Evolutionary conservation across 2,888 invertebrate species (phyloP).

Genomic region (Erpobdella octoculata): DNA sequence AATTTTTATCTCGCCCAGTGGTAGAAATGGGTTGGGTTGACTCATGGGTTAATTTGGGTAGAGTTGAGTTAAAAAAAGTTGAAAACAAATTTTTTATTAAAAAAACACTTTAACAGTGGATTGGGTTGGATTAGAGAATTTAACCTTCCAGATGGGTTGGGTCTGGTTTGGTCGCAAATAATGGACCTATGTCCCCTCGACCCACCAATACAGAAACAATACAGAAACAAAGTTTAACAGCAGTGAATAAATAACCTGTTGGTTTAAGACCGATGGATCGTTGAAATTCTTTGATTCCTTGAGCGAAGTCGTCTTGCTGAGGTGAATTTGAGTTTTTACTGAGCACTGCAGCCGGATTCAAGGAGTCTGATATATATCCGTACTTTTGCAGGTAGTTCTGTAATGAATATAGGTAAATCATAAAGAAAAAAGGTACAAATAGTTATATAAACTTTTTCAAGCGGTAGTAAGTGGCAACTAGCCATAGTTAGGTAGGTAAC

Average conservation of each 20-base stretch:
- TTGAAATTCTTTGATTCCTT: constrained; percentile 11
- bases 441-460: background rate
- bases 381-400: constrained; percentile 16
- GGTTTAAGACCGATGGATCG: background rate
- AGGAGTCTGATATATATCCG: background rate
- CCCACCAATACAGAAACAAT: no score
- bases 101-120: no score
- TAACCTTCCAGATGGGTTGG: no score
- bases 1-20: no score
- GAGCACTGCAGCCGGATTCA: no score
- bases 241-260: background rate
- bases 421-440: background rate
- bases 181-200: no score
- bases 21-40: no score
- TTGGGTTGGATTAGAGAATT: no score
- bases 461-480: background rate
- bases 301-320: background rate
- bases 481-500: background rate
- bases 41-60: no score
- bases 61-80: no score
- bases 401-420: background rate
- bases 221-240: background rate
- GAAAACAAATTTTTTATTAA: no score
- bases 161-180: no score
- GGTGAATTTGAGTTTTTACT: background rate